These are phyloP conservation scores for Lepus oiostolus DNA, from an alignment of 2,797 vertebrate genomes.

Conservation along the genomic window DNA sequence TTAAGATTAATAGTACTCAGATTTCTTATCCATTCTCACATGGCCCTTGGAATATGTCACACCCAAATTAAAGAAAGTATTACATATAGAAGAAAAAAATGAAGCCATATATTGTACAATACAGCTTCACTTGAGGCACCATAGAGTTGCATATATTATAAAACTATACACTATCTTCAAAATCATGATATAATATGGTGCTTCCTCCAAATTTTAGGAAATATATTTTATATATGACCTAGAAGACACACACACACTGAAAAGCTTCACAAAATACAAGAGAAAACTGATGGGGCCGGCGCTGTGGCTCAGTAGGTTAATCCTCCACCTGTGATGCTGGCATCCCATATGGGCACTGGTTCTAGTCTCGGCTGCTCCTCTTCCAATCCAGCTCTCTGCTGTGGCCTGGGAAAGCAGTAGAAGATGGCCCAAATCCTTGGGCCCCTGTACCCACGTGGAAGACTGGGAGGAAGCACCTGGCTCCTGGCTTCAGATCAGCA, in stretches of 20 bases:
- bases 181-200: background rate
- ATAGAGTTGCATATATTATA: background rate
- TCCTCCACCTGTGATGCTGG: no score
- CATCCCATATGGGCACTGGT: no score
- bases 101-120: constrained; percentile 39
- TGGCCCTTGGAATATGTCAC: constrained; percentile 37
- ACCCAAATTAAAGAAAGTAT: constrained; percentile 63
- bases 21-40: background rate
- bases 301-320: no score
- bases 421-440: no score
- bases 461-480: no score
- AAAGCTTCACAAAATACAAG: constrained; percentile 52
- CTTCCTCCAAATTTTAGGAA: constrained; percentile 56
- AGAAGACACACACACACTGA: background rate
- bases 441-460: no score
- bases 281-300: background rate
- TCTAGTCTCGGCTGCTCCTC: no score
- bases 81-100: constrained; percentile 52
- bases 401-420: no score
- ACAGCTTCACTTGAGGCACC: constrained; percentile 33
- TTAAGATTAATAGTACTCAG: constrained; percentile 45
- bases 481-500: no score
- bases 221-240: background rate
- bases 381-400: no score
- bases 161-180: constrained; percentile 33